phyloP scores from a whole-genome alignment of 2,797 vertebrate genomes.

The Choloepus didactylus region DNA sequence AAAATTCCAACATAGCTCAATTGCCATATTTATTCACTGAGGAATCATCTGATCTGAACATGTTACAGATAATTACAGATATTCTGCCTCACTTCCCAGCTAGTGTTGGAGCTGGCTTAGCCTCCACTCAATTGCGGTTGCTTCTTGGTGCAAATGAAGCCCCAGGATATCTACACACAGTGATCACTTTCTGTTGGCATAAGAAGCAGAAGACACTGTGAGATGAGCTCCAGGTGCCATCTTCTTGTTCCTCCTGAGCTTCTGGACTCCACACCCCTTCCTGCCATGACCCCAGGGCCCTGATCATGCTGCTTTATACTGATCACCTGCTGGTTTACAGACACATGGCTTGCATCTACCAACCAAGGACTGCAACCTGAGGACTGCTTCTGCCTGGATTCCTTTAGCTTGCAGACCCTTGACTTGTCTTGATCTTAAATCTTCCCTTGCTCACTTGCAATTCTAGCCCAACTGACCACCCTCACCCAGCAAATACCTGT shows the following conservation, averaged over 20 bases:
- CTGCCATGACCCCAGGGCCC: background rate
- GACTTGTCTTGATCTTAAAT: background rate
- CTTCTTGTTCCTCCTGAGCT: background rate
- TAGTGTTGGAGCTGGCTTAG: background rate
- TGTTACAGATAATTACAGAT: background rate
- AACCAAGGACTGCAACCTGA: background rate
- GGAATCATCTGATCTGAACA: background rate
- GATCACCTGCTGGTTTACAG: background rate
- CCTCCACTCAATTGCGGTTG: background rate
- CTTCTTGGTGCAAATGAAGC: background rate
- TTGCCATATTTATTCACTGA: background rate
- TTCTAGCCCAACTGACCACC: background rate
- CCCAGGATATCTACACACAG: background rate
- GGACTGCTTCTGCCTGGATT: background rate
- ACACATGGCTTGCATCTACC: background rate
- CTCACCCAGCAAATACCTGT: too few relatives aligned
- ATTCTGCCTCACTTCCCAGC: background rate
- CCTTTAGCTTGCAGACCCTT: background rate
- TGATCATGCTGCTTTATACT: background rate
- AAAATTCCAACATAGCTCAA: background rate
- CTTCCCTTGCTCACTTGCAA: background rate
- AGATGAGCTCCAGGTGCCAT: background rate
- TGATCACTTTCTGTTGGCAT: background rate
- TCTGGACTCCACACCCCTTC: background rate
- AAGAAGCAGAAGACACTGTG: background rate